Base-by-base conservation (phyloP, 2,113 vertebrate genomes). In the Emberiza fucata region DNA sequence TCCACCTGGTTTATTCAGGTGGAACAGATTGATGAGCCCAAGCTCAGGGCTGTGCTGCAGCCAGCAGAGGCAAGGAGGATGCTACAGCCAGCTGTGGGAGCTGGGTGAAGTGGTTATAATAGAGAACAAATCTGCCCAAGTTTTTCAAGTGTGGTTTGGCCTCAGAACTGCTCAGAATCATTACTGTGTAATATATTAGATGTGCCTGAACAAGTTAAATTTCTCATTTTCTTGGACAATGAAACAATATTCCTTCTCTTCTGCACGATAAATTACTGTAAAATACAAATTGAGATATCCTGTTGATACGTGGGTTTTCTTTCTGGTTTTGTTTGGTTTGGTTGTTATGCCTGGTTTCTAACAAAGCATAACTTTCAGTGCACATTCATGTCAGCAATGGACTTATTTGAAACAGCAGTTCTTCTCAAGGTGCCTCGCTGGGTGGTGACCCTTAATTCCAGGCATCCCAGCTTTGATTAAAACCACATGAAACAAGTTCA, bases 401-500 rank as follows among this genome's bases (percentile, higher is more conserved):
- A 83, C 86, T 95, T 85, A 88, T 96, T 97, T 91, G 71, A 96
- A 97, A 93, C 92, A 96, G 79, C 63, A 59, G 14, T 91, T 95
- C 90, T 94, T 97, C 92, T 95, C 79, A 77, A 95, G 96, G 88
- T 95, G 86, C 75, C 86, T 94, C 29, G 8, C 77, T 81, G 92
- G 80, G 92, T 86, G 83, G 24, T 35, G 88, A 88, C 95, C 96
- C 88, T 75, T 89, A 89, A 81, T 88, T 90, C 95, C 86, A 96
- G 78, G 48, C 87, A 86, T 91, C 95, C 89, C 75, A 72, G 57
- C 42, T 93, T 78, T 95, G 94, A 96, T 96, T 91, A 96, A 96
- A 97, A 86, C 96, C 97, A 97, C 81, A 88, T 95, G 96, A 97
- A 93, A 79, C 60, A 51, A 80, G 91, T 88, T 89, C 89, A 81